These are phyloP conservation scores for Ligdia adustata DNA, from an alignment of 2,888 invertebrate genomes.

Conservation along the genomic window DNA sequence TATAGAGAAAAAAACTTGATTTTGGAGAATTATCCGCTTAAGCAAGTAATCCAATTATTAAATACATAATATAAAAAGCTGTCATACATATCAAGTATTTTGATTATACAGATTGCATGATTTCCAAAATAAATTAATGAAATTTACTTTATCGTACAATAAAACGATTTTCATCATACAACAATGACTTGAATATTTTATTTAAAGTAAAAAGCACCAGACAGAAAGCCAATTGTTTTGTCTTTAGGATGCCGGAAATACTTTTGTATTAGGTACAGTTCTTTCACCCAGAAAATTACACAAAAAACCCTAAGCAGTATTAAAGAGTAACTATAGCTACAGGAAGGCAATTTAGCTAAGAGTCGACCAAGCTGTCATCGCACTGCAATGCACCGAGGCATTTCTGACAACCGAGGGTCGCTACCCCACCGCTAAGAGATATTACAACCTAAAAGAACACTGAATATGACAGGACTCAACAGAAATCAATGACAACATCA, in stretches of 20 bases:
- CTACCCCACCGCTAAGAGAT: constrained; percentile 28
- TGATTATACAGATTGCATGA: too few relatives aligned
- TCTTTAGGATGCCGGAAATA: too few relatives aligned
- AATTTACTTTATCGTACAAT: too few relatives aligned
- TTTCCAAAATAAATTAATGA: too few relatives aligned
- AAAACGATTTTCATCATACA: too few relatives aligned
- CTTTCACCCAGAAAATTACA: constrained; percentile 33
- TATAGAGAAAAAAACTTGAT: neutral
- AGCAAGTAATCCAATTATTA: too few relatives aligned
- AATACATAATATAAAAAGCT: too few relatives aligned
- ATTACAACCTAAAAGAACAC: constrained; percentile 21
- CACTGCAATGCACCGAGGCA: constrained; percentile 43
- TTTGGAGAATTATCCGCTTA: too few relatives aligned
- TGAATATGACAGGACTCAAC: constrained; percentile 17
- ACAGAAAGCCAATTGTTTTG: too few relatives aligned
- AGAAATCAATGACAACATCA: constrained; percentile 5
- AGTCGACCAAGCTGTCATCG: constrained; percentile 44
- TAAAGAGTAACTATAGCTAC: constrained; percentile 8
- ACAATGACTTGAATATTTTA: too few relatives aligned
- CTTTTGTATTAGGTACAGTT: constrained; percentile 3
- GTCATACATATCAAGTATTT: too few relatives aligned
- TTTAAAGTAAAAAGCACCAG: too few relatives aligned
- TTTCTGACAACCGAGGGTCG: constrained; percentile 44
- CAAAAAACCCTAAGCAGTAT: constrained; percentile 21
- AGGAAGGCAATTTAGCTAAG: constrained; percentile 66